Percentiles rank a stretch among this genome's conserved stretches.
These are phyloP conservation scores for Polyploca ridens DNA, from an alignment of 2,888 invertebrate species.

Conservation along the genomic window DNA sequence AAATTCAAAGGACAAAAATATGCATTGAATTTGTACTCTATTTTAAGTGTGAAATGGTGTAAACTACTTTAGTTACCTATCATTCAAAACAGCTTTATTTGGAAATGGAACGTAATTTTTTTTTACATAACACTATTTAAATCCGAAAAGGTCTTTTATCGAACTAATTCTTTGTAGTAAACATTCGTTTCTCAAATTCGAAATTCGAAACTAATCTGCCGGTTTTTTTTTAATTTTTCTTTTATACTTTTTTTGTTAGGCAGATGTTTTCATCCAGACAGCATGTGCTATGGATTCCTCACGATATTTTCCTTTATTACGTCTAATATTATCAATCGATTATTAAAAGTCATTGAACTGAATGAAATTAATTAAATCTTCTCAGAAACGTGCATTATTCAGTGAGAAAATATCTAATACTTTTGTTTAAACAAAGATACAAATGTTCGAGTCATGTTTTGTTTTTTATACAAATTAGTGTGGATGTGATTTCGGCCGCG, in stretches of 20 bases:
- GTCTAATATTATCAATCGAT: background rate
- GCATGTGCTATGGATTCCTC: background rate
- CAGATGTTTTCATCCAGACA: constrained; percentile 1
- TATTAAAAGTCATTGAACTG: background rate
- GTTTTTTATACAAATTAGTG: constrained; percentile 57
- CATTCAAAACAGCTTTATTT: too few relatives aligned
- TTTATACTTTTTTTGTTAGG: background rate
- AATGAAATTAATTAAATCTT: constrained; percentile 4
- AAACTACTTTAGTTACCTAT: constrained; percentile 2
- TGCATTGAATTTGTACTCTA: constrained; percentile 3
- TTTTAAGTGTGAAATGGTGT: background rate
- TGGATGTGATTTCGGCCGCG: constrained; percentile 47
- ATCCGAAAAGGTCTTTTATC: constrained; percentile 8
- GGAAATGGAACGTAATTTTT: background rate
- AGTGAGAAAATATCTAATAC: constrained; percentile 5
- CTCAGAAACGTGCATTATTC: constrained; percentile 3
- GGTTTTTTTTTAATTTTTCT: background rate
- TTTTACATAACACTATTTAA: background rate
- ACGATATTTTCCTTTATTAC: background rate
- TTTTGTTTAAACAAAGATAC: constrained; percentile 3
- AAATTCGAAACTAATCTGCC: constrained; percentile 8
- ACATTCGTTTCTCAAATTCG: background rate
- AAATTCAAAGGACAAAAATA: background rate
- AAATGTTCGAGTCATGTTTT: constrained; percentile 16
- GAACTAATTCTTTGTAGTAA: constrained; percentile 8